Percentiles rank a stretch among this genome's conserved stretches.
These are phyloP conservation scores for Cylindroiulus punctatus DNA, from an alignment of 2,888 invertebrate genomes.

Conservation along the genomic window DNA sequence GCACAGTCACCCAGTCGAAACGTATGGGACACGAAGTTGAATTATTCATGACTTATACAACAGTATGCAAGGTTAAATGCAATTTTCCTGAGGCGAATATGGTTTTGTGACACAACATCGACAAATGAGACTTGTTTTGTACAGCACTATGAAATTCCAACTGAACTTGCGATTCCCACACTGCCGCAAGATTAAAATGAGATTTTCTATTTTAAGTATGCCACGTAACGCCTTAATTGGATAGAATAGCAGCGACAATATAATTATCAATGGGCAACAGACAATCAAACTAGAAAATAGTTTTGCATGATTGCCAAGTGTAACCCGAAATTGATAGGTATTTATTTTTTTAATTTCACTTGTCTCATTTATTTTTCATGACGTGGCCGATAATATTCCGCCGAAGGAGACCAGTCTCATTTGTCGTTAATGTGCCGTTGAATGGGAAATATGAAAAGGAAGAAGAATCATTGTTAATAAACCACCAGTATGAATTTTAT, in stretches of 20 bases:
- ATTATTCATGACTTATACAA: neutral
- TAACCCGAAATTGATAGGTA: slow-evolving; percentile 1
- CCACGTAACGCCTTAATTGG: slow-evolving; percentile 2
- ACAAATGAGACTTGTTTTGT: neutral
- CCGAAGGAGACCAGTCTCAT: neutral
- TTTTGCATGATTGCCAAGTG: slow-evolving; percentile 39
- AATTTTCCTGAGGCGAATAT: neutral
- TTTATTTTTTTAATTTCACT: neutral
- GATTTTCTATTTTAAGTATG: slow-evolving; percentile 44
- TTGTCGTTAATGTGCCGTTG: neutral
- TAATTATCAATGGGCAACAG: slow-evolving; percentile 54
- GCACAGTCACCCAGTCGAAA: slow-evolving; percentile 39
- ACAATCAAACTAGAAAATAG: slow-evolving; percentile 50
- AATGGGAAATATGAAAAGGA: neutral
- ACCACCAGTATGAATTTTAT: neutral
- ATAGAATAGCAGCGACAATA: slow-evolving; percentile 45
- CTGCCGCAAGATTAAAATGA: neutral
- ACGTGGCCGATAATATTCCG: neutral
- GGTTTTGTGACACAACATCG: neutral
- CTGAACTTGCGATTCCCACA: neutral
- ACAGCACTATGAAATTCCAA: neutral
- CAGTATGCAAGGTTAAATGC: slow-evolving; percentile 9
- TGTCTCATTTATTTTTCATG: neutral
- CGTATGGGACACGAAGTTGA: neutral
- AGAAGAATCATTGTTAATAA: neutral